Evolutionary conservation across 2,888 invertebrate genomes (phyloP), one percentile per base, ranked within the genome.

Genomic region (Balanococcus diminutus): DNA sequence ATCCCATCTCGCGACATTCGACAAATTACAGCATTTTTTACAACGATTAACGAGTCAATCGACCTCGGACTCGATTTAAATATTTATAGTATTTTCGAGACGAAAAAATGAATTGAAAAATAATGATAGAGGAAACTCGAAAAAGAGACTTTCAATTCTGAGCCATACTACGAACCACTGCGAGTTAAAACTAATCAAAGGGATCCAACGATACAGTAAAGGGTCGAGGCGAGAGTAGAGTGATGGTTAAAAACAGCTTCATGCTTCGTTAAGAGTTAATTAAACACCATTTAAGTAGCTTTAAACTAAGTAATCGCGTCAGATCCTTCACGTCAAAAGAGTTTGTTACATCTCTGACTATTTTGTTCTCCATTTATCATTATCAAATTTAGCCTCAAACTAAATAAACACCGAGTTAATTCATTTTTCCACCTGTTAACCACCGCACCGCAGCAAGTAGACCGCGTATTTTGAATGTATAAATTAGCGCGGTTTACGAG

Each of bases 231-330:
- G 32, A 67, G 28, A 67, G 31, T 72, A 67, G 28, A 67, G 31
- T 72, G 84, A 72, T 83, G 61, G 83, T 84, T 84, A 84, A 84
- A 84, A 84, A 84, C 84, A 84, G 39, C 84, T 84, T 84, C 75
- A 84, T 84, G 84, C 84, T 84, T 84, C 84, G 84, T 84, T 84
- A 84, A 84, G 84, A 84, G 75, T 84, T 84, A 84, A 84, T 84
- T 84, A 84, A 84, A 84, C 84, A 84, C 72, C 84, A 67, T 84
- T 84, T 84, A 84, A 84, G 75, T 84, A 75, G 84, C 84, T 84
- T 84, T 75, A 84, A 84, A 67, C 84, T 83, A 83, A 84, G 84
- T 84, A 84, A 84, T 84, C 84, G 84, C 39, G 25, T 75, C 67
- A 39, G 42, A 84, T 84, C 72, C 84, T 79, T 84, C 28, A 84